These are phyloP conservation scores for Tetragonisca angustula DNA, from an alignment of 2,888 invertebrate genomes.

Conservation along the genomic window DNA sequence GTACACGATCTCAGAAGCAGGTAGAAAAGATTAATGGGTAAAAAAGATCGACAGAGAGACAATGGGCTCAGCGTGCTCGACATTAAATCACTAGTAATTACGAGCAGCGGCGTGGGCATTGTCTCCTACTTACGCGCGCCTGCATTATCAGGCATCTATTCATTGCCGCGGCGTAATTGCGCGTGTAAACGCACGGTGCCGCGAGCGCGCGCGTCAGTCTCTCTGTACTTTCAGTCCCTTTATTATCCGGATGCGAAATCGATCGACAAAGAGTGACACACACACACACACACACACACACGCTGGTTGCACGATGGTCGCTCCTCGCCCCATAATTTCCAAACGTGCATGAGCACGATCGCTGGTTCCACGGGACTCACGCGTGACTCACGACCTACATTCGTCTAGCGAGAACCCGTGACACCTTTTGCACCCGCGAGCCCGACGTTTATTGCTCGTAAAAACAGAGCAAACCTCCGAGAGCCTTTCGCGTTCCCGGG, in stretches of 20 bases:
- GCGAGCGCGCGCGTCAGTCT: conserved; percentile 18
- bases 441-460: conserved; percentile 40
- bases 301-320: not conserved
- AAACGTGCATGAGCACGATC: not conserved
- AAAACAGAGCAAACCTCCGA: conserved; percentile 40
- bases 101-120: conserved; percentile 39
- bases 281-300: not conserved
- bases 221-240: conserved; percentile 38
- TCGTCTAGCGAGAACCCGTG: conserved; percentile 26
- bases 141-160: conserved; percentile 49
- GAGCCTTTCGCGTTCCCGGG: not conserved
- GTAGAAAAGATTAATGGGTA: conserved; percentile 12
- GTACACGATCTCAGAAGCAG: not conserved
- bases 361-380: conserved; percentile 24
- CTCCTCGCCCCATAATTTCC: conserved; percentile 41
- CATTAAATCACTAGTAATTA: conserved; percentile 57
- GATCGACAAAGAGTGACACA: conserved; percentile 29
- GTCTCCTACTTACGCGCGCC: conserved; percentile 25
- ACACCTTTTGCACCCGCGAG: conserved; percentile 38
- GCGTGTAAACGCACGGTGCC: conserved; percentile 35
- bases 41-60: conserved; percentile 35
- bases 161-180: conserved; percentile 47
- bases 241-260: conserved; percentile 58
- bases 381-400: conserved; percentile 59
- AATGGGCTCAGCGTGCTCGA: conserved; percentile 19